Evolutionary conservation across 2,888 invertebrate genomes (phyloP), one percentile per base, ranked within the genome.

Genomic region (Mesorhabditis belari): DNA sequence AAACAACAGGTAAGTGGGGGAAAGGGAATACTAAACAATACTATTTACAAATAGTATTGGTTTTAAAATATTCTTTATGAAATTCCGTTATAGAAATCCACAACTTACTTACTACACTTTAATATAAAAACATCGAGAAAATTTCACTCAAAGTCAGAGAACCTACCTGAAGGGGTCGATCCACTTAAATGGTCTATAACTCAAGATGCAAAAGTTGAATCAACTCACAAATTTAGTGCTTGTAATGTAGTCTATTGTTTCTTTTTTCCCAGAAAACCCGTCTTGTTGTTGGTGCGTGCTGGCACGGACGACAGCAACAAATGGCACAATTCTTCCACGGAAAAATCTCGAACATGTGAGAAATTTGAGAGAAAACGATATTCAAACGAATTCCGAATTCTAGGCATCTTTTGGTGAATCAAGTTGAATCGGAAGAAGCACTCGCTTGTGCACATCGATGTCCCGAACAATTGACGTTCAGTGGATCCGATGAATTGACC

Each of bases 281-380:
- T 5, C 85, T 96, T 50, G 89, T 90, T 0, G 89, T 96, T 0
- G 98, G 96, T 2, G 96, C 95, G 26, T 98, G 98, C 85, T 98
- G 93, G 91, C 95, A 95, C 84, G 90, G 77, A 49, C 71, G 80
- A 49, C 68, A 74, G 53, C 88, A 88, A 82, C 89, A 89, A 81
- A 89, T 93, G 86, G 90, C 89, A 80, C 94, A 95, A 83, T 88
- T 90, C 82, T 87, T 92, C 84, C 88, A 82, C 84, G 92, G 92
- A n/a, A 90, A 90, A 83, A 85, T 93, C 81, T 90, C 91, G 44
- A 35, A 35, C n/a, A 35, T 35, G 44, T 35, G n/a, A 35, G 44
- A n/a, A 35, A 1, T 17, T n/a, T n/a, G 44, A n/a, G n/a, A n/a
- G n/a, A n/a, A n/a, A n/a, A n/a, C n/a, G n/a, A n/a, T n/a, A n/a